Base-by-base conservation (phyloP, 2,113 vertebrate genomes). In the Hylia prasina region DNA sequence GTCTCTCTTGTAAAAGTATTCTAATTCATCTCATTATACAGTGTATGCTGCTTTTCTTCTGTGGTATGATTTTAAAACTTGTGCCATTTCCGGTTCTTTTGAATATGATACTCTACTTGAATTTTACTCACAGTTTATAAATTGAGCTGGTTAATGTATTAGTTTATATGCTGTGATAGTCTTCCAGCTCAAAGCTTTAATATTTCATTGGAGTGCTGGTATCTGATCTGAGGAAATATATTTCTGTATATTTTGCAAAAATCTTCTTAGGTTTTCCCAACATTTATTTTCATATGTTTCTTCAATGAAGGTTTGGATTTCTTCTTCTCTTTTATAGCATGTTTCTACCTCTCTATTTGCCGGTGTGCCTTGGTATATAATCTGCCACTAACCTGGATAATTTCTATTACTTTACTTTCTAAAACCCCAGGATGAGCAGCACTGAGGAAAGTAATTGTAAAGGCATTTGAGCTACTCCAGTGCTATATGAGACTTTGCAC, bases 41-140 rank as follows among this genome's bases (percentile, higher is more conserved):
- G 6, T 22, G 15, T n/a, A 42, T 73, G 8, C 7, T 66, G 39
- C 39, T 81, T 94, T 95, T 92, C 56, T 88, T 91, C 63, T 88
- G 27, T 22, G 54, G 39, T 31, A 3, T 70, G 70, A 79, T 65
- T 91, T 93, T 77, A 84, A 91, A 91, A 89, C 22, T 64, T 61
- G 51, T 37, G 42, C 39, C 42, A 71, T 92, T 96, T 73, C 58
- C 0, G 0, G 44, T 53, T 93, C 63, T 86, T 94, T 80, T 87
- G 42, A 85, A 90, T 89, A 51, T 57, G 66, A 78, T 82, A 79
- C 10, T 69, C n/a, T 58, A 81, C 65, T 82, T 76, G 63, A 93
- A 90, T 93, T 89, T 86, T 91, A 54, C 39, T 80, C 58, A 68
- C 8, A 80, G 33, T 73, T 93, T 93, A 77, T 94, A 95, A 95